A percentile compares a stretch with the other conserved stretches of the same genome.
Conservation (phyloP, 1,140 invertebrate species). For the Chironomus striatipennis region DNA sequence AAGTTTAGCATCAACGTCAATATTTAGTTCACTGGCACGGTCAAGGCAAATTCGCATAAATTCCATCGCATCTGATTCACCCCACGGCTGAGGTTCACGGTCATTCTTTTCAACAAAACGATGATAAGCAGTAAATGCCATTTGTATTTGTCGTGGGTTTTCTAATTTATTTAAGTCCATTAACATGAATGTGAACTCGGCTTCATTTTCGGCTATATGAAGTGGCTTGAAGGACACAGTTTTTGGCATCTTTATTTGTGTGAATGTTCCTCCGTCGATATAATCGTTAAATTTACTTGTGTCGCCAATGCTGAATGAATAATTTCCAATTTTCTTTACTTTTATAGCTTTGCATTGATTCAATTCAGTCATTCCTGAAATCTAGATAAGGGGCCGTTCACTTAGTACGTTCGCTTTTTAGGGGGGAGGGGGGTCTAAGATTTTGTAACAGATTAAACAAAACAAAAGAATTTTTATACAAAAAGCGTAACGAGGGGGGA, state of each 20-base stretch:
- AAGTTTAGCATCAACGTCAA: slow-evolving; percentile 60
- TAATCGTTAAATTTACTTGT: slow-evolving; percentile 66
- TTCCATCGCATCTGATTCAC: slow-evolving; percentile 61
- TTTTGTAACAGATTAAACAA: no score
- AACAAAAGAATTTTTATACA: no score
- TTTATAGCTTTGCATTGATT: slow-evolving; percentile 83
- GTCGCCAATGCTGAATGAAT: slow-evolving; percentile 95
- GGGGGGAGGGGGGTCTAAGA: no score
- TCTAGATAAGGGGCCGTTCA: slow-evolving; percentile 43
- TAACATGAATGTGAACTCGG: slow-evolving; percentile 72
- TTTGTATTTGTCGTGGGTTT: slow-evolving; percentile 75
- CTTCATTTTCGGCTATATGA: slow-evolving; percentile 63
- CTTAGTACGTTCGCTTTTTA: no score
- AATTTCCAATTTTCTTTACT: slow-evolving; percentile 86
- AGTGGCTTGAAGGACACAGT: slow-evolving; percentile 72
- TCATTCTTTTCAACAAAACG: slow-evolving; percentile 53
- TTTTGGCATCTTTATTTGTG: slow-evolving; percentile 95
- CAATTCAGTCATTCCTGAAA: slow-evolving; percentile 91
- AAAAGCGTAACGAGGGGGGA: no score
- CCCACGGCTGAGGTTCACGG: slow-evolving; percentile 68
- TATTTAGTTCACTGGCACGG: slow-evolving; percentile 40
- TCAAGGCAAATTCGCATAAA: slow-evolving; percentile 64
- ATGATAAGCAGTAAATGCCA: slow-evolving; percentile 78
- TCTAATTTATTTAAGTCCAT: slow-evolving; percentile 93
- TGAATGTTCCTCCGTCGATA: slow-evolving; percentile 78